Conservation (phyloP, 2,888 invertebrate species). For the Morpho helenor region DNA sequence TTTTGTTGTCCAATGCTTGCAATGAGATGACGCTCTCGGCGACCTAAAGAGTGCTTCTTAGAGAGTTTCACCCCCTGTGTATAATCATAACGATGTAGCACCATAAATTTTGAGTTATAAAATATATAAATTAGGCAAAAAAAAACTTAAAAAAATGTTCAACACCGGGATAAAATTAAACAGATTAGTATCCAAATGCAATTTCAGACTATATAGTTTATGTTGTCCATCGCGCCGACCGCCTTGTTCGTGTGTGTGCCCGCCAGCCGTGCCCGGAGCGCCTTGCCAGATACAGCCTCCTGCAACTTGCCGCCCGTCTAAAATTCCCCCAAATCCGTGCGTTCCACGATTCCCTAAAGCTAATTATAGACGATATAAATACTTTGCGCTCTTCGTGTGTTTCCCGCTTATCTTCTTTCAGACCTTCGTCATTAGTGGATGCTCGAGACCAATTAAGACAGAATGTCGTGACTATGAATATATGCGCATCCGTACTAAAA, state of each 20-base stretch:
- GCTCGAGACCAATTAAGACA: slow-evolving; percentile 36
- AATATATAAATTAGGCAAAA: slow-evolving; percentile 1
- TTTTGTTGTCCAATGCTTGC: no score
- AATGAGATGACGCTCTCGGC: no score
- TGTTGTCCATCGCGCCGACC: slow-evolving; percentile 48
- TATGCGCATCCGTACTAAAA: slow-evolving; percentile 86
- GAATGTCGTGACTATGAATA: slow-evolving; percentile 83
- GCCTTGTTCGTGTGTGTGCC: slow-evolving; percentile 39
- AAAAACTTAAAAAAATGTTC: slow-evolving; percentile 9
- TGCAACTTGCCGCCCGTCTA: slow-evolving; percentile 42
- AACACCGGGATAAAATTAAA: neutral
- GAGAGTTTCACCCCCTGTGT: no score
- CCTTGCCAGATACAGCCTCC: slow-evolving; percentile 42
- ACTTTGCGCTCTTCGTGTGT: slow-evolving; percentile 45
- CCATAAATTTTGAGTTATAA: neutral
- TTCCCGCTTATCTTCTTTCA: slow-evolving; percentile 54
- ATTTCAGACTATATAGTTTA: slow-evolving; percentile 35
- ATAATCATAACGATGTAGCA: neutral
- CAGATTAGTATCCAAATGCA: slow-evolving; percentile 1
- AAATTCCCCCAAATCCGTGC: slow-evolving; percentile 43
- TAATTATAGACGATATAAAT: slow-evolving; percentile 50
- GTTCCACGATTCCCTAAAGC: slow-evolving; percentile 46
- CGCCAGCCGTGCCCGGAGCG: slow-evolving; percentile 37
- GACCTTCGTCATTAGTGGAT: slow-evolving; percentile 34
- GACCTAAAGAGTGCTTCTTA: no score